These are phyloP conservation scores for Pampusana beccarii DNA, from an alignment of 2,113 vertebrate species.

Conservation along the genomic window DNA sequence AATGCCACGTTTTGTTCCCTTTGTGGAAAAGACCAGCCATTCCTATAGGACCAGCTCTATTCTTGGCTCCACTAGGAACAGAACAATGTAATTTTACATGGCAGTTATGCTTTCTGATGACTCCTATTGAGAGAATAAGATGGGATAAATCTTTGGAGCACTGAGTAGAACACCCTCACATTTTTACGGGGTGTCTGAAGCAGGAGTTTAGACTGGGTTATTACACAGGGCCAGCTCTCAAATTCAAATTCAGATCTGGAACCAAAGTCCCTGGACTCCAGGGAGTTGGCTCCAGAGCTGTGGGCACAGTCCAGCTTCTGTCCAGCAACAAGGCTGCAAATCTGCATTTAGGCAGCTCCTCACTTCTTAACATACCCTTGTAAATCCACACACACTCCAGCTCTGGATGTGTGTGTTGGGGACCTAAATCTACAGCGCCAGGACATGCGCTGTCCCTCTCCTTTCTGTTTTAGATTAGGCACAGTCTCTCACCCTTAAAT, in stretches of 20 bases:
- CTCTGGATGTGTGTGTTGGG: not conserved
- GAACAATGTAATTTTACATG: not conserved
- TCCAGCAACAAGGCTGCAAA: not conserved
- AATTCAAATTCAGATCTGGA: not conserved
- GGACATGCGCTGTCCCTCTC: not conserved
- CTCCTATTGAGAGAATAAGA: not conserved
- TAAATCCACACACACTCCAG: not conserved
- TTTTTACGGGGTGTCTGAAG: not conserved
- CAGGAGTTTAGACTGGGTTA: not conserved
- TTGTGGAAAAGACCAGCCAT: not conserved
- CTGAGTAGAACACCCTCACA: not conserved
- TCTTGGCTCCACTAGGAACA: not conserved
- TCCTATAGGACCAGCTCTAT: not conserved
- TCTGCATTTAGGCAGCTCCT: not conserved
- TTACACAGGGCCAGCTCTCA: not conserved
- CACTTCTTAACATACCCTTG: not conserved
- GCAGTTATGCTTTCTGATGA: not conserved
- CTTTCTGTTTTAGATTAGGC: not conserved
- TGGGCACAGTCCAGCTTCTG: not conserved
- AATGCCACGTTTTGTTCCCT: not conserved
- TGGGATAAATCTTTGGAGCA: not conserved
- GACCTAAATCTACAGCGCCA: not conserved
- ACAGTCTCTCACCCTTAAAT: not conserved
- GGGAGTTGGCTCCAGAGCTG: not conserved
- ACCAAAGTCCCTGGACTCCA: not conserved